Percentiles rank a stretch among this genome's conserved stretches.
Conservation (phyloP, 2,888 invertebrate genomes). For the Drosophila koepferae region DNA sequence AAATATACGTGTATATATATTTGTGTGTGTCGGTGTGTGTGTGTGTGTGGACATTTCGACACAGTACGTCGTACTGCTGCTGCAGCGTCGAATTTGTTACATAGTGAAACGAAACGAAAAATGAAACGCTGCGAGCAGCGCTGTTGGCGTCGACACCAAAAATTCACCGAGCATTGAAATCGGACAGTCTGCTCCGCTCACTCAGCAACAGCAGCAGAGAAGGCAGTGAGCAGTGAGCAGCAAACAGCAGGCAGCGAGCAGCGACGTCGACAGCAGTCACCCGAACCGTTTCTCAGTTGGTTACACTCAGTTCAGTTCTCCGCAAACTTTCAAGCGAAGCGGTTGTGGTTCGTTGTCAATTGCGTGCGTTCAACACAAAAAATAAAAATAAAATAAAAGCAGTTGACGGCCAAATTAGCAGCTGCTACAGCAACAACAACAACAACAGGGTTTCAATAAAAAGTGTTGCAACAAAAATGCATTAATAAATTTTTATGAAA, state of each 20-base stretch:
- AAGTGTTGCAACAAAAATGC: constrained; percentile 52
- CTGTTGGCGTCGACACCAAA: constrained; percentile 59
- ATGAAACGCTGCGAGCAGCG: constrained; percentile 71
- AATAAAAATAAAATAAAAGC: constrained; percentile 14
- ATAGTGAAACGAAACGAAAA: constrained; percentile 72
- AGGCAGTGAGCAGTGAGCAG: constrained; percentile 5
- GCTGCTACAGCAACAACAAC: constrained; percentile 46
- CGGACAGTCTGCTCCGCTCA: constrained; percentile 41
- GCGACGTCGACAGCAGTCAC: constrained; percentile 34
- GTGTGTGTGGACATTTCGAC: constrained; percentile 55
- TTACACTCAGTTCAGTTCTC: constrained; percentile 70
- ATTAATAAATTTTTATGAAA: constrained; percentile 30
- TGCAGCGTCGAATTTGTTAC: constrained; percentile 42
- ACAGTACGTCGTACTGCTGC: constrained; percentile 27
- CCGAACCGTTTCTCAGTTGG: constrained; percentile 55
- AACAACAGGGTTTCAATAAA: constrained; percentile 58
- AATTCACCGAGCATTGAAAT: constrained; percentile 53
- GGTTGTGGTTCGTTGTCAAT: constrained; percentile 70
- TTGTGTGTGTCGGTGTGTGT: constrained; percentile 16
- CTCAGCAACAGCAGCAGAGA: constrained; percentile 20
- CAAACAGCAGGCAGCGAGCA: constrained; percentile 9
- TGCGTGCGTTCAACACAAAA: constrained; percentile 40
- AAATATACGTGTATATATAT: background rate
- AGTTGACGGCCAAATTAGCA: constrained; percentile 52
- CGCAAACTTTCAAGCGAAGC: constrained; percentile 81